Conservation (phyloP, 1,140 invertebrate species). For the Nixonia krombeini region DNA sequence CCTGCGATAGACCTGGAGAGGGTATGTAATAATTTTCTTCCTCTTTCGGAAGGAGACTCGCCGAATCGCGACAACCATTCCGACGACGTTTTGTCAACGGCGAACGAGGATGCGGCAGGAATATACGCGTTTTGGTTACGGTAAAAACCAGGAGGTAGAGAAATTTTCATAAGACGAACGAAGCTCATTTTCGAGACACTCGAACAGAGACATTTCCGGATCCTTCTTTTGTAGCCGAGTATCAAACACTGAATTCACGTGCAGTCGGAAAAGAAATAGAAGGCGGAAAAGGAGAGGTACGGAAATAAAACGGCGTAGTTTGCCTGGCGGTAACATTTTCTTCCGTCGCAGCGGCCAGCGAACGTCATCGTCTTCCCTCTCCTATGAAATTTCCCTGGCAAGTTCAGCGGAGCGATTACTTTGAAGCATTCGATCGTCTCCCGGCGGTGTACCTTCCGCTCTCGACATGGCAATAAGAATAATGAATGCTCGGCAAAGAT, state of each 20-base stretch:
- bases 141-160: no score
- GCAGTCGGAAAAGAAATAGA: conserved; percentile 8
- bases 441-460: conserved; percentile 23
- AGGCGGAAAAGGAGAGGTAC: conserved; percentile 17
- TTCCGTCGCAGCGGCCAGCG: conserved; percentile 3
- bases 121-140: no score
- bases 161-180: conserved; percentile 12
- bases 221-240: conserved; percentile 17
- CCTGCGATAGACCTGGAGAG: conserved; percentile 6
- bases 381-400: conserved; percentile 38
- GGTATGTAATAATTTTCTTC: no score
- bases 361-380: conserved; percentile 29
- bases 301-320: conserved; percentile 26
- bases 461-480: conserved; percentile 57
- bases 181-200: conserved; percentile 31
- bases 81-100: no score
- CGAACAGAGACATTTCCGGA: conserved; percentile 27
- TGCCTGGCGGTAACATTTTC: conserved; percentile 12
- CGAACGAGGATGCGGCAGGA: no score
- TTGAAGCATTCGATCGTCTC: conserved; percentile 39
- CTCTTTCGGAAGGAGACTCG: no score
- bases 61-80: no score
- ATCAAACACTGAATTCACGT: conserved; percentile 15
- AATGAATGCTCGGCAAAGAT: conserved; percentile 59
- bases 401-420: conserved; percentile 39